Evolutionary conservation across 2,797 vertebrate species (phyloP).

Genomic region (Eospalax fontanierii): DNA sequence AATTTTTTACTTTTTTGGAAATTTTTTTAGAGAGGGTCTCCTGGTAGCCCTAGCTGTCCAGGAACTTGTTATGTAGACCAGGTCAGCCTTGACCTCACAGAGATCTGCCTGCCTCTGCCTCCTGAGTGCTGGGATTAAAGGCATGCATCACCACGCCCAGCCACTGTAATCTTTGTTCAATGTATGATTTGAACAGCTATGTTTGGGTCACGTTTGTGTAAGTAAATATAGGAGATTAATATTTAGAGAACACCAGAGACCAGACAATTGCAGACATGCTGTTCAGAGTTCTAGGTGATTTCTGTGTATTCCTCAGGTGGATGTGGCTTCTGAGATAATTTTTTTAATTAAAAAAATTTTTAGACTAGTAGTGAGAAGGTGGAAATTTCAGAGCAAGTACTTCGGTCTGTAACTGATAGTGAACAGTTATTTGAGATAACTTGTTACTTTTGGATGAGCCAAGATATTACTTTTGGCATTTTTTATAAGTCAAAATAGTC

Average conservation of each 20-base stretch:
- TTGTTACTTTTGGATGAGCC: background rate
- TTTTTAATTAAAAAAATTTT: background rate
- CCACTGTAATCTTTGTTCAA: too few species aligned
- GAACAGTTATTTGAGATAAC: background rate
- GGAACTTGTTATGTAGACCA: too few species aligned
- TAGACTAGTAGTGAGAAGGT: background rate
- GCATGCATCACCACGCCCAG: too few species aligned
- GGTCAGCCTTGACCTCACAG: too few species aligned
- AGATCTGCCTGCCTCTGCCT: too few species aligned
- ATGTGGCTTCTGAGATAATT: background rate
- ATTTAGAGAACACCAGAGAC: background rate
- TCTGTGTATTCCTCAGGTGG: background rate
- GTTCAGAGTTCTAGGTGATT: conserved; percentile 46
- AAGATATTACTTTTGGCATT: background rate
- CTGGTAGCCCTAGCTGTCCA: too few species aligned
- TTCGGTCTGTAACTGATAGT: background rate
- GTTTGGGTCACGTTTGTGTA: background rate
- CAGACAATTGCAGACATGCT: background rate
- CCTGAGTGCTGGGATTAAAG: too few species aligned
- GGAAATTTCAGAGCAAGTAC: background rate
- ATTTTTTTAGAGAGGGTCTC: background rate
- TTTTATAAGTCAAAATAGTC: background rate
- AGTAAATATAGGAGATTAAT: background rate
- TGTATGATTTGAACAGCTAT: background rate
- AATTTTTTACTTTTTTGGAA: conserved; percentile 43